Base-by-base conservation (phyloP, 2,888 invertebrate genomes). In the Biston stratarius region DNA sequence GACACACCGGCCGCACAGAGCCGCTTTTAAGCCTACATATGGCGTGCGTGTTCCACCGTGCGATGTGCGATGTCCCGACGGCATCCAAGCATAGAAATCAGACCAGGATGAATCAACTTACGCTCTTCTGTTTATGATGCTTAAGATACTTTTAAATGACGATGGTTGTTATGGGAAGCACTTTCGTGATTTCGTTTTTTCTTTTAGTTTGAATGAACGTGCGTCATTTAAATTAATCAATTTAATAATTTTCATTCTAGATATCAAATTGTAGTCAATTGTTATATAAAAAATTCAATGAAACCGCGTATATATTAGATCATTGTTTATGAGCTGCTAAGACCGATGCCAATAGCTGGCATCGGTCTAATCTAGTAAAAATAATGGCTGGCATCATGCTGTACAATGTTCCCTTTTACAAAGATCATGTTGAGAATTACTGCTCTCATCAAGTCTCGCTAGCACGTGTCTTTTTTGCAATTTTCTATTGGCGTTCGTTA, bases 1-100 rank as follows among this genome's bases (percentile, higher is more conserved):
- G 91, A 95, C 95, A 95, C 95, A 95, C 92, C 95, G 95, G 94
- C 95, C 94, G 83, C 94, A 94, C 77, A 94, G 83, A 89, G 94
- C 94, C 88, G 94, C 94, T 77, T 94, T 94, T 92, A 94, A 94
- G 90, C 94, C 94, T 94, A 92, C 81, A 82, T 86, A 85, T 83
- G 80, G 83, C 80, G 78, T 73, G 76, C 72, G 65, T 80, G 82
- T 79, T 76, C 84, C 85, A 85, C 81, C 82, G 82, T 84, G 85
- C 84, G 85, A 80, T 80, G 74, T 66, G 69, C 75, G 80, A 74
- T 78, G 84, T 76, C 82, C 71, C 81, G 81, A 78, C 85, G 86
- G 83, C 89, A 87, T 77, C 92, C 93, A 92, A 94, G 92, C 93
- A 94, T 93, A 94, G 91, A 92, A 93, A 94, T 91, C 88, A 93